These are phyloP conservation scores for Eulithis testata DNA, from an alignment of 2,888 invertebrate species.

Conservation along the genomic window DNA sequence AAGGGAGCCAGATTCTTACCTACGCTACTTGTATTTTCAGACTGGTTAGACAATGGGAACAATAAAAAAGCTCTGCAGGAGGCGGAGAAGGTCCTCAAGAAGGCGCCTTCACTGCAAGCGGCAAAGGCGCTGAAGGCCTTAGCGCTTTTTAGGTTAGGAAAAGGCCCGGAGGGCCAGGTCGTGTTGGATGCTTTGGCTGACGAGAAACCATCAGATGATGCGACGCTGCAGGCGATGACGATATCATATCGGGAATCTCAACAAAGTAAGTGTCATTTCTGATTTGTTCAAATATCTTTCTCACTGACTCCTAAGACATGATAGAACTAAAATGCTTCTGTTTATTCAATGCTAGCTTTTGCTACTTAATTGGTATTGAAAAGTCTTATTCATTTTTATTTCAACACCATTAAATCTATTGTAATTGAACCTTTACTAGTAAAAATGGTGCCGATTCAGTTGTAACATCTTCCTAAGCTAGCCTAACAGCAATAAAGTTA, in stretches of 20 bases:
- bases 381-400: no score
- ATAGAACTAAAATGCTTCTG: no score
- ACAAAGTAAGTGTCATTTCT: constrained; percentile 88
- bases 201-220: constrained; percentile 94
- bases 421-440: no score
- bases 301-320: background rate
- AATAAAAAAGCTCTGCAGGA: constrained; percentile 99
- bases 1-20: constrained; percentile 44
- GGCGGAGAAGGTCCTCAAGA: constrained; percentile 97
- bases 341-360: no score
- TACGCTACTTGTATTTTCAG: constrained; percentile 79
- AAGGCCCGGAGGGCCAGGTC: constrained; percentile 90
- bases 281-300: background rate
- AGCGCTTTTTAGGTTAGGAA: constrained; percentile 94
- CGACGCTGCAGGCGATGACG: constrained; percentile 97
- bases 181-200: constrained; percentile 91
- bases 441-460: no score
- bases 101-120: constrained; percentile 94
- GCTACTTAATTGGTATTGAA: no score
- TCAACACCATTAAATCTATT: no score
- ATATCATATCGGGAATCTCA: constrained; percentile 97
- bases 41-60: constrained; percentile 97
- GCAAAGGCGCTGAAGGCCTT: constrained; percentile 97
- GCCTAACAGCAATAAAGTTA: no score
- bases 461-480: no score